Conservation (phyloP, 2,113 vertebrate genomes). For the Galeopterus variegatus region DNA sequence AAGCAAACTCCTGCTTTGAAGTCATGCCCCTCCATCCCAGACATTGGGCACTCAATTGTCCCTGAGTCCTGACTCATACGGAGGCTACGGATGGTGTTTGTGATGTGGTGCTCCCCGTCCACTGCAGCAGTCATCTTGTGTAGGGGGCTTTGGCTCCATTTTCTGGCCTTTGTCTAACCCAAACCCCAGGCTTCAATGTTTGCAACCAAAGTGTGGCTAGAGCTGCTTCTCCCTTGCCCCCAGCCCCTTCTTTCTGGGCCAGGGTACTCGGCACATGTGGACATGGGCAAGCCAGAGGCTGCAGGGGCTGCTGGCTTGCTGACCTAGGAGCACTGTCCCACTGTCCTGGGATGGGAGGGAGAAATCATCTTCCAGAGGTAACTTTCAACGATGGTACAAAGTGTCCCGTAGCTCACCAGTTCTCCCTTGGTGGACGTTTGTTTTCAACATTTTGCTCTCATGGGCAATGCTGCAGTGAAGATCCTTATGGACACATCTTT, state of each 20-base stretch:
- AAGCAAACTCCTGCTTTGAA: not conserved
- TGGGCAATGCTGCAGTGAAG: not conserved
- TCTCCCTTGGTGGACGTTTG: not conserved
- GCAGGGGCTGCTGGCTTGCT: not conserved
- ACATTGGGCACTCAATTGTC: not conserved
- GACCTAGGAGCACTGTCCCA: too few relatives aligned
- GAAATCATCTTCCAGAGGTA: not conserved
- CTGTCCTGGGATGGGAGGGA: too few relatives aligned
- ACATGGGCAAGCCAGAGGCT: not conserved
- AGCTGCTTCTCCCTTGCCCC: not conserved
- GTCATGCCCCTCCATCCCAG: not conserved
- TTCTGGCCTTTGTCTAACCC: not conserved
- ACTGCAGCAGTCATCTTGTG: too few relatives aligned
- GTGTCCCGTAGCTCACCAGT: not conserved
- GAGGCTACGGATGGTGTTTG: fast-evolving
- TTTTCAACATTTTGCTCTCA: not conserved
- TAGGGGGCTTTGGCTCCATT: not conserved
- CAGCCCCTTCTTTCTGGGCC: too few relatives aligned
- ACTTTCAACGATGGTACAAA: fast-evolving
- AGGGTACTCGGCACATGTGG: not conserved
- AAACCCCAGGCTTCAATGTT: not conserved
- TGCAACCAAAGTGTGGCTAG: not conserved
- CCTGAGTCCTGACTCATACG: not conserved
- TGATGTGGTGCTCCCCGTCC: too few relatives aligned
- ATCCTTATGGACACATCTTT: not conserved